Base-by-base conservation (phyloP, 2,797 vertebrate species). In the Spinus pinus region DNA sequence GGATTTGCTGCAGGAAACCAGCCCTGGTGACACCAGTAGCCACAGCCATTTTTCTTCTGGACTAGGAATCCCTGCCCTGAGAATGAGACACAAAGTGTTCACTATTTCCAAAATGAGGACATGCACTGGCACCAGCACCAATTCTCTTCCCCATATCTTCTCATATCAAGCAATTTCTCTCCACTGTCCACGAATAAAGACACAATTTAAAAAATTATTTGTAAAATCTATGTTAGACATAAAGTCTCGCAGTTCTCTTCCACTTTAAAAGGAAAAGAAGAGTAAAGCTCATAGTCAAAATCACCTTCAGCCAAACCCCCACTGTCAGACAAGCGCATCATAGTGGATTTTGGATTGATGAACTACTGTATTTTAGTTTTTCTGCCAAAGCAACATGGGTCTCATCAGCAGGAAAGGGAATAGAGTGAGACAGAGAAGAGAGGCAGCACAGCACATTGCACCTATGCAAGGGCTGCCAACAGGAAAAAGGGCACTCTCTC, bases 361-460 rank as follows among this genome's bases (percentile, higher is more conserved):
- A 96, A 96, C 96, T 65, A 96, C 80, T 95, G 96, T 91, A 96
- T 92, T 96, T 96, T 96, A 97, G 95, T 85, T 95, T 95, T 89
- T 89, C 93, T 96, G 96, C 95, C 96, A 97, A 97, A 95, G 94
- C 96, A 96, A 97, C 96, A 95, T 94, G 95, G 95, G 95, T 95
- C 88, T 95, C 95, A 96, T 75, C 96, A 97, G 95, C 96, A 93
- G 96, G 95, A 95, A 96, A 84, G 95, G 86, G 83, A 91, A 88
- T 58, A 69, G 83, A 95, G 57, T 2, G 83, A 97, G 90, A 90
- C 88, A 94, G 88, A 82, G 79, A 93, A 51, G 67, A 94, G 86
- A 95, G 74, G 91, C 93, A 92, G 90, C 80, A 62, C 78, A 89
- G 41, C 78, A 71, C 86, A 87, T 46, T 65, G 61, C 93, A 92